Percentiles rank a stretch among this genome's conserved stretches.
These are phyloP conservation scores for Uropsilus gracilis DNA, from an alignment of 2,113 vertebrate species.

Conservation along the genomic window DNA sequence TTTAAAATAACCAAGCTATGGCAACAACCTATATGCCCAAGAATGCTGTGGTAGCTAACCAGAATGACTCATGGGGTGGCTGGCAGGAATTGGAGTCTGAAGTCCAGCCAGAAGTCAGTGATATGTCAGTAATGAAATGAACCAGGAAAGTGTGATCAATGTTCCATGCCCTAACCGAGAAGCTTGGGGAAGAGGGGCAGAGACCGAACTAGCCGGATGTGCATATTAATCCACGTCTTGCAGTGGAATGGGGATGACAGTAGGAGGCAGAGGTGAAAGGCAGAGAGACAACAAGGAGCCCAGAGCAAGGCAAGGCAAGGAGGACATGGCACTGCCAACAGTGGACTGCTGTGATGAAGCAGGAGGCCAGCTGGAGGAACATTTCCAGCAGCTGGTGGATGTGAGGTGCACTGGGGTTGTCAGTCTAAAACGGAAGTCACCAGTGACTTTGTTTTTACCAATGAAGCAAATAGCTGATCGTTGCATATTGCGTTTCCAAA, in stretches of 20 bases:
- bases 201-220: too few species aligned
- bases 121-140: too few species aligned
- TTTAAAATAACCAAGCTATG: too few species aligned
- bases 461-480: background rate
- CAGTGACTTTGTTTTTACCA: background rate
- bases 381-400: background rate
- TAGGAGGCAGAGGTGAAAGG: rapidly evolving
- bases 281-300: background rate
- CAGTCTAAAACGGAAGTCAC: background rate
- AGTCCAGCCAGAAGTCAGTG: background rate
- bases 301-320: too few species aligned
- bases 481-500: background rate
- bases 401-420: background rate
- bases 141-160: too few species aligned
- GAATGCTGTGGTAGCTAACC: too few species aligned
- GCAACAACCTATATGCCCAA: too few species aligned
- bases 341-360: background rate
- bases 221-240: rapidly evolving
- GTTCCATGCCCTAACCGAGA: rapidly evolving
- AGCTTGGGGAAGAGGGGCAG: too few species aligned
- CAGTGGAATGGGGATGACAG: background rate
- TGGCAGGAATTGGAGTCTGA: too few species aligned
- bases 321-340: rapidly evolving
- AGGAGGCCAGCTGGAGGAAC: too few species aligned
- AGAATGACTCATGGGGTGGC: background rate